Base-by-base conservation (phyloP, 2,113 vertebrate species). In the Uria lomvia region DNA sequence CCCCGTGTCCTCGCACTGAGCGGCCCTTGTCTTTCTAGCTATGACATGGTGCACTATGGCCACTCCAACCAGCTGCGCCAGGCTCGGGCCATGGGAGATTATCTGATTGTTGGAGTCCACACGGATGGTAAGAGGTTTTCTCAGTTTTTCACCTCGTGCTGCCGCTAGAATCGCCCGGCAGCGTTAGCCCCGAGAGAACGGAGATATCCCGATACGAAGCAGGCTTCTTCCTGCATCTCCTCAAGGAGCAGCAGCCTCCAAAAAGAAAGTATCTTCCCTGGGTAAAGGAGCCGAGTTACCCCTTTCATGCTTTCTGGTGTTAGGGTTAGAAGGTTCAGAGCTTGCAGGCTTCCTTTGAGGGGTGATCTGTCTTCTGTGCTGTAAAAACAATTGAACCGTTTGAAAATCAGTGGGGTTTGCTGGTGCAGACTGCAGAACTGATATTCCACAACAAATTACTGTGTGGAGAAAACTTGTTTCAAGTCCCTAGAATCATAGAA, bases 41-140 rank as follows among this genome's bases (percentile, higher is more conserved):
- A 99, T 42, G 99, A 99, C 98, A 99, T 99, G 99, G 99, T 99
- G 36, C 99, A 99, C 96, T 99, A 99, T 24, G 99, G 99, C 14
- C 99, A 99, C 96, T 99, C 99, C 7, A 99, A 99, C 98, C 99
- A 99, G 98, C 99, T 99, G 79, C 99, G 99, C 75, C 99, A 99
- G 97, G 99, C 99, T 4, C 99, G 99, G 95, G 98, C 99, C 93
- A 99, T 99, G 99, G 99, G 99, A 4, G 99, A 99, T 97, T 98
- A 99, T 96, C 98, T 99, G 97, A 98, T 99, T 56, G 99, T 99
- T 23, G 99, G 99, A 45, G 99, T 99, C 24, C 99, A 99, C 96
- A 99, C 99, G 4, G 99, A 99, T 18, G 99, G 99, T 99, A 97
- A 98, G 98, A 67, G 63, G 29, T 21, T 77, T 40, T 36, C 23